Base-by-base conservation (phyloP, 2,888 invertebrate species). In the Deilephila elpenor region DNA sequence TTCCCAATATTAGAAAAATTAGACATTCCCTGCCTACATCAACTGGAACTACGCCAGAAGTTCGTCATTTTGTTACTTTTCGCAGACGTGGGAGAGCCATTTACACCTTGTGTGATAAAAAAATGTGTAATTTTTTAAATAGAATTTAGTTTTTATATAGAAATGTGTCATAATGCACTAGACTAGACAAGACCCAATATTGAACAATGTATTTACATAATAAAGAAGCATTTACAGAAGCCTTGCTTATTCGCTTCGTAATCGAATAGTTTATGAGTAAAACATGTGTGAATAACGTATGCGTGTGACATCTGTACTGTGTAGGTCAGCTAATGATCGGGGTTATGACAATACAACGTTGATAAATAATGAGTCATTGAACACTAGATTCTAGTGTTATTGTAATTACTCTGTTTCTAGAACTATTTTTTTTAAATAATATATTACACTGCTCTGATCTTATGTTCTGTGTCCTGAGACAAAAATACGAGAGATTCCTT, bases 71-170 rank as follows among this genome's bases (percentile, higher is more conserved):
- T 51, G 67, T 67, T 67, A 25, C 67, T 67, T 51, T 51, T 74
- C 34, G 70, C 51, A 53, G 70, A 64, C 67, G 51, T 67, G 67
- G 67, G 67, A 51, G 44, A 25, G 51, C 29, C 44, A 25, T 67
- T 51, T 67, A 67, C 44, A 59, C 74, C 71, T 75, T 67, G 73
- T 37, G 59, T 59, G 19, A 60, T 44, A 25, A 20, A 34, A n/a
- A 17, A 60, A 72, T 62, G 25, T 62, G 56, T 64, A 34, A 17
- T 20, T 17, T 59, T 29, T 53, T 17, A 51, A 51, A 44, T 20
- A 67, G 32, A 61, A 34, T n/a, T 56, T n/a, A 4, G 20, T 25
- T 14, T 51, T 25, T 51, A 51, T 44, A 44, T 67, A 25, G 44
- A 25, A 51, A 25, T 51, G 25, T 20, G 44, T 44, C 17, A 44